Percentiles rank a stretch among this genome's conserved stretches.
phyloP scores from a whole-genome alignment of 2,888 invertebrate species.

The Hetaerina titia region DNA sequence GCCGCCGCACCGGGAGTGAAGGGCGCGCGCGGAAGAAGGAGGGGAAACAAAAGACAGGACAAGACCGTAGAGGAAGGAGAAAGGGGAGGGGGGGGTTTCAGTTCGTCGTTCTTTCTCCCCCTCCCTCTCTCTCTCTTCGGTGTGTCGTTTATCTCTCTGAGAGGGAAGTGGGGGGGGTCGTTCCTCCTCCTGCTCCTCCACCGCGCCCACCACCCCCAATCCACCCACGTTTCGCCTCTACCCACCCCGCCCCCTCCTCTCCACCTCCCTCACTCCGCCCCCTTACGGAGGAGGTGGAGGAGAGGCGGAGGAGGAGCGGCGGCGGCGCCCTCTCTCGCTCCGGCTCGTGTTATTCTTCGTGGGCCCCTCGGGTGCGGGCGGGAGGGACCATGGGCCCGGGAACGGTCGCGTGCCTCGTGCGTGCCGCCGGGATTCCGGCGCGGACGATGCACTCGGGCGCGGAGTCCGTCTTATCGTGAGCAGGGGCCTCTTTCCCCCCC shows the following conservation, averaged over 20 bases:
- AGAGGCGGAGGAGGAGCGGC: not conserved
- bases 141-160: not conserved
- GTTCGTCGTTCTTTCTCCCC: not conserved
- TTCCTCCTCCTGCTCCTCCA: not conserved
- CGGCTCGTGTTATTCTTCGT: not conserved
- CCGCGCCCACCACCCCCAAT: not conserved
- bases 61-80: not conserved
- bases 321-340: not conserved
- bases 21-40: not conserved
- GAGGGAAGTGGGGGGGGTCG: not conserved
- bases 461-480: conserved; percentile 70
- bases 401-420: conserved; percentile 50
- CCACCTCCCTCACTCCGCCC: not conserved
- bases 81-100: not conserved
- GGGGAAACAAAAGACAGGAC: not conserved
- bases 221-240: not conserved
- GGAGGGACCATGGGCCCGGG: conserved; percentile 24
- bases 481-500: not conserved
- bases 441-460: conserved; percentile 69
- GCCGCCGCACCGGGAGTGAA: not conserved
- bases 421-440: conserved; percentile 62
- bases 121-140: not conserved
- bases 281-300: not conserved
- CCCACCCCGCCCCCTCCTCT: not conserved
- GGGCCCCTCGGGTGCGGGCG: not conserved